Conservation (phyloP, 2,113 vertebrate genomes). For the Turdus rufiventris region DNA sequence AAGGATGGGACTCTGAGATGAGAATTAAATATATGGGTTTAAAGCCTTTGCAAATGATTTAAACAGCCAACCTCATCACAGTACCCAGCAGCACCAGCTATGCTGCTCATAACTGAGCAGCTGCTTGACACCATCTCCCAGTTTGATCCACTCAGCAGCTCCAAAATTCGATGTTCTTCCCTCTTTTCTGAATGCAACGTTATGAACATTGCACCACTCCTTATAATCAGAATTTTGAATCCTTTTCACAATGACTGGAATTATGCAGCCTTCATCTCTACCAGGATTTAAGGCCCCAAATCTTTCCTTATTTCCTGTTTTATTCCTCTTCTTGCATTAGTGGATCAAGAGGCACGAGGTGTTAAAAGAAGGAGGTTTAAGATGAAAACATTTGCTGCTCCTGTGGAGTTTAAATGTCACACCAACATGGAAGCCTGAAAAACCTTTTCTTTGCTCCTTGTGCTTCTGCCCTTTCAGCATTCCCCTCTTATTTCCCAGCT, state of each 20-base stretch:
- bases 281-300: neutral
- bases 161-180: neutral
- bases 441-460: conserved; percentile 64
- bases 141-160: neutral
- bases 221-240: neutral
- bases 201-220: neutral
- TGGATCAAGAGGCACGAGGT: neutral
- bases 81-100: neutral
- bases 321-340: neutral
- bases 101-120: neutral
- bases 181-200: neutral
- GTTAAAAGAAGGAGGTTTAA: conserved; percentile 61
- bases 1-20: neutral
- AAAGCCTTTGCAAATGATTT: neutral
- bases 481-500: conserved; percentile 13
- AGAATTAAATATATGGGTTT: neutral
- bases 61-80: neutral
- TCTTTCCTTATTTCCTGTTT: neutral
- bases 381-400: conserved; percentile 53
- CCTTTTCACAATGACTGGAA: neutral
- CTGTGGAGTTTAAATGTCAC: conserved; percentile 75
- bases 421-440: conserved; percentile 22
- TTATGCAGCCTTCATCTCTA: neutral
- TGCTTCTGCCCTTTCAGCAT: conserved; percentile 70
- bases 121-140: neutral